These are phyloP conservation scores for Tetanocera ferruginea DNA, from an alignment of 2,888 invertebrate genomes.

Conservation along the genomic window DNA sequence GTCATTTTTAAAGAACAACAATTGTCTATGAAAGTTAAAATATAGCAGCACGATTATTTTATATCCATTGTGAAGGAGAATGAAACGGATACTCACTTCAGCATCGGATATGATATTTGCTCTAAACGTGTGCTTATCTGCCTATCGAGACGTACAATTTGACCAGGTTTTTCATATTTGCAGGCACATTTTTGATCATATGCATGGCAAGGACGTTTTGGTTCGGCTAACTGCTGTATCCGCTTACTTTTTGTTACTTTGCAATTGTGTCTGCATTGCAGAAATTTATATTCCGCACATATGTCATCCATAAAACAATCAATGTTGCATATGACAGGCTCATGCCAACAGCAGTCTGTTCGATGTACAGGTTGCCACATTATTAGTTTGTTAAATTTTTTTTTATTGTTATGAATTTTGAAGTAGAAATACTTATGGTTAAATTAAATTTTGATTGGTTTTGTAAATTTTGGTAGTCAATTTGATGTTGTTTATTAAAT, in stretches of 20 bases:
- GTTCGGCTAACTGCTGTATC: conserved; percentile 54
- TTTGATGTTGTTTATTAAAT: too few species aligned
- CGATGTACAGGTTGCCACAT: conserved; percentile 30
- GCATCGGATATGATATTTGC: conserved; percentile 60
- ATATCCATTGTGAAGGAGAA: too few species aligned
- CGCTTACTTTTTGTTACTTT: conserved; percentile 54
- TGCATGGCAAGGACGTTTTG: conserved; percentile 40
- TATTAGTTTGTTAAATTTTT: too few species aligned
- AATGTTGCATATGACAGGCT: conserved; percentile 52
- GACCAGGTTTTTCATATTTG: conserved; percentile 55
- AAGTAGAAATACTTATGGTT: too few species aligned
- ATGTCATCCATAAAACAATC: conserved; percentile 53
- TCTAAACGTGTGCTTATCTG: conserved; percentile 60
- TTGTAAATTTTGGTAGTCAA: too few species aligned
- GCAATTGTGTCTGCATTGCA: conserved; percentile 51
- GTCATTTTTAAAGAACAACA: conserved; percentile 47
- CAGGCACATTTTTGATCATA: conserved; percentile 57
- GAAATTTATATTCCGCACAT: conserved; percentile 49
- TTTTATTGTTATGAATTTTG: too few species aligned
- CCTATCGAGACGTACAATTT: conserved; percentile 53
- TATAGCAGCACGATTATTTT: too few species aligned
- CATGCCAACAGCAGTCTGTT: conserved; percentile 55
- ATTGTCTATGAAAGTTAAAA: conserved; percentile 31
- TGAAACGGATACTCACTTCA: conserved; percentile 46
- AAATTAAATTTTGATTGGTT: too few species aligned